Base-by-base conservation (phyloP, 1,140 invertebrate species). In the Eufriesea mexicana region DNA sequence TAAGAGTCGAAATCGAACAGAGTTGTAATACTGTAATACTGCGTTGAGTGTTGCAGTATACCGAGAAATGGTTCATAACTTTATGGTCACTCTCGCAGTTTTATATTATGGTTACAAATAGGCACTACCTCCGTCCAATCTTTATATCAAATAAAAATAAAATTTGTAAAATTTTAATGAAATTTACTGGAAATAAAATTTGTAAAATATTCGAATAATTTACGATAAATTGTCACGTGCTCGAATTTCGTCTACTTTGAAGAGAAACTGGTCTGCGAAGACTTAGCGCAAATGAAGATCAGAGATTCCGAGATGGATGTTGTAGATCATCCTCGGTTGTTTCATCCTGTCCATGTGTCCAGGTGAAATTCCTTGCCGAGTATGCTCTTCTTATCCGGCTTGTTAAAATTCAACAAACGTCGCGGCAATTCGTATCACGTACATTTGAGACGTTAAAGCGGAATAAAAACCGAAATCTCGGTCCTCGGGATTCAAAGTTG, bases 401-500 rank as follows among this genome's bases (percentile, higher is more conserved):
- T 14, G 47, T 42, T 55, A 42, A 72, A 72, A 72, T 68, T 47
- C 49, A 23, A 42, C 12, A 23, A 47, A 42, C 47, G 45, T 49
- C 66, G 28, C 16, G 20, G 28, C 51, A n/a, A 55, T 72, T 47
- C 70, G 51, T 55, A 55, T 72, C 49, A 55, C 51, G 28, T 72
- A 35, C 49, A n/a, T 16, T 28, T n/a, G 70, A 72, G 70, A 72
- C 28, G 70, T 55, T 72, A 72, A 72, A 72, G 20, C 20, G 20
- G 51, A 72, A 72, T 72, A 72, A 72, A 55, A 54, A 72, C 25
- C 28, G 70, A 72, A 72, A 72, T 72, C 51, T 55, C 49, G 70
- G 49, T 25, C 4, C 14, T 12, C 45, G 14, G 45, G n/a, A 68
- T 68, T 68, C 66, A 47, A 68, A 49, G 70, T 51, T 55, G 70